Base-by-base conservation (phyloP, 2,888 invertebrate genomes). In the Bombylius discolor region DNA sequence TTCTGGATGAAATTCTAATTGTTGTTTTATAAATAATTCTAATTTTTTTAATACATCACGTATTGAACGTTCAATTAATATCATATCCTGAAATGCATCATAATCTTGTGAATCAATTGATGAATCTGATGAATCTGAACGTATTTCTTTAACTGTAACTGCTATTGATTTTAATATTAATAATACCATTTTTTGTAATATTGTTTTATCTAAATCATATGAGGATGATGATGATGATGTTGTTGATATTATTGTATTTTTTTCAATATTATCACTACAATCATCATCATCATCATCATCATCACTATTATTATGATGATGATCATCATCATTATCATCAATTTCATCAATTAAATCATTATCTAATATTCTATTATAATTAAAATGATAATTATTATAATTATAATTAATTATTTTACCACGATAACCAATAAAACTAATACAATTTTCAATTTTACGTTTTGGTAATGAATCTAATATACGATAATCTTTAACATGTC, bases 31-130 rank as follows among this genome's bases (percentile, higher is more conserved):
- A 66, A 90, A 91, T 52, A 80, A 78, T 69, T 93, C 91, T 39
- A 92, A 76, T 68, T 89, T 88, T 63, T 84, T 83, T 23, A 90
- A 72, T 0, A 89, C 91, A 73, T 90, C 90, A 49, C 88, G 77
- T 59, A 92, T 90, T 32, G 89, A 89, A 57, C 89, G 76, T 67
- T 90, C 91, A 12, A 92, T 91, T 33, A 90, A 81, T 63, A 87
- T 86, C 87, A 91, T 90, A 66, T 92, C 93, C 62, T 89, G 88
- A 72, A 89, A 88, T 13, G 89, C 86, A 70, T 90, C 90, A 64
- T 87, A 89, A 60, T 89, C 87, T 49, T 87, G 87, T 0, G 89
- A 89, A 61, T 87, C 89, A 49, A 89, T 81, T 1, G 90, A 90
- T 44, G 88, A 88, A 67, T 89, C 90, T 9, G 87, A 86, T 23